Evolutionary conservation across 2,888 invertebrate genomes (phyloP).

Genomic region (Cetonia aurata): DNA sequence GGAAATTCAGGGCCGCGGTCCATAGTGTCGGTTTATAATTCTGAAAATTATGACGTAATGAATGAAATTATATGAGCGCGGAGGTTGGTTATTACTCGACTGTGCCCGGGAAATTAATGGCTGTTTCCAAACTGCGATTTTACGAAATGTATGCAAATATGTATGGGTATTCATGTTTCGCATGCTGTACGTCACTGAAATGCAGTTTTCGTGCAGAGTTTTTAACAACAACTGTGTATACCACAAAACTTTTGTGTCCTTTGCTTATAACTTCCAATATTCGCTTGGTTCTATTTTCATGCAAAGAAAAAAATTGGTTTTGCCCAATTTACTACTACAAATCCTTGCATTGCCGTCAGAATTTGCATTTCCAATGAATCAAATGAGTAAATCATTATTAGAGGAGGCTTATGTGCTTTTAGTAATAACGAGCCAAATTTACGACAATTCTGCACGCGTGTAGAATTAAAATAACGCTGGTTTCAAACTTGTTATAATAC

Average conservation of each 20-base stretch:
- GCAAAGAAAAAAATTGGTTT: too few species aligned
- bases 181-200: too few species aligned
- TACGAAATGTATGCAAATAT: too few species aligned
- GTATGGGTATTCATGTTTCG: too few species aligned
- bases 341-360: not conserved
- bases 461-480: not conserved
- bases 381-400: too few species aligned
- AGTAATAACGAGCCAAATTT: not conserved
- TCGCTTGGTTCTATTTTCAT: too few species aligned
- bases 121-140: not conserved
- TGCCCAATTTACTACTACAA: not conserved
- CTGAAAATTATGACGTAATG: constrained; percentile 6
- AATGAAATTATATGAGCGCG: not conserved
- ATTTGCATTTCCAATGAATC: too few species aligned
- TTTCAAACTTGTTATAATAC: too few species aligned
- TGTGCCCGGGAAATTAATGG: not conserved
- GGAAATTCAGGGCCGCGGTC: constrained; percentile 1
- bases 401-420: too few species aligned
- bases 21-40: not conserved
- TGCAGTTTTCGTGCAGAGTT: too few species aligned
- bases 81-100: constrained; percentile 1
- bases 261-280: not conserved
- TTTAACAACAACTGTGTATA: too few species aligned
- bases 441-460: not conserved
- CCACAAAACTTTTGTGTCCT: too few species aligned